A percentile compares a stretch with the other conserved stretches of the same genome.
These are phyloP conservation scores for Henicopernis longicauda DNA, from an alignment of 2,113 vertebrate genomes.

Conservation along the genomic window DNA sequence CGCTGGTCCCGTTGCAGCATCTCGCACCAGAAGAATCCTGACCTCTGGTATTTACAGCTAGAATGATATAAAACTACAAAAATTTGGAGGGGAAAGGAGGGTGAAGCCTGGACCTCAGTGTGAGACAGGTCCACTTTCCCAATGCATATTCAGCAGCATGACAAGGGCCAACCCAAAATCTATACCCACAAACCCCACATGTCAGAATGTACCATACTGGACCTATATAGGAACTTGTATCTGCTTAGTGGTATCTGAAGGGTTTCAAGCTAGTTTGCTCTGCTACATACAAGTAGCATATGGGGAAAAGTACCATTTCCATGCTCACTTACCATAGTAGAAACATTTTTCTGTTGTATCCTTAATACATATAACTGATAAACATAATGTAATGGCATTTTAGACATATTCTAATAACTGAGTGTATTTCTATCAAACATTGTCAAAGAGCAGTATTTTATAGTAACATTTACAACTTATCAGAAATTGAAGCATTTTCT, in stretches of 20 bases:
- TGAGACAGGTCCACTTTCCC: neutral
- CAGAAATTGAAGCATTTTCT: neutral
- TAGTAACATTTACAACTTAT: neutral
- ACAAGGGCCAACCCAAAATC: neutral
- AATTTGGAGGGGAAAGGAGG: neutral
- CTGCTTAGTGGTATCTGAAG: neutral
- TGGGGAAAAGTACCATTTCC: neutral
- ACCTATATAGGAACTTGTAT: neutral
- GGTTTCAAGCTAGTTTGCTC: neutral
- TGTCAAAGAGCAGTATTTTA: neutral
- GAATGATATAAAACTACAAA: neutral
- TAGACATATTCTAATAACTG: neutral
- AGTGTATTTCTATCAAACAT: neutral
- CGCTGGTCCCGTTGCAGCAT: neutral
- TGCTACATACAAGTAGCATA: neutral
- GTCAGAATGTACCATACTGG: neutral
- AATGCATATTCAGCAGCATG: neutral
- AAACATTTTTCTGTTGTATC: neutral
- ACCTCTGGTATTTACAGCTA: neutral
- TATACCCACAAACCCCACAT: fast-evolving
- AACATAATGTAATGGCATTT: neutral
- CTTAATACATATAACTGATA: neutral
- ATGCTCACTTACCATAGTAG: neutral
- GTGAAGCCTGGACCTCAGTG: neutral
- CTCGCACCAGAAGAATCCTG: neutral